These are phyloP conservation scores for Prolemur simus DNA, from an alignment of 2,113 vertebrate genomes.

Conservation along the genomic window DNA sequence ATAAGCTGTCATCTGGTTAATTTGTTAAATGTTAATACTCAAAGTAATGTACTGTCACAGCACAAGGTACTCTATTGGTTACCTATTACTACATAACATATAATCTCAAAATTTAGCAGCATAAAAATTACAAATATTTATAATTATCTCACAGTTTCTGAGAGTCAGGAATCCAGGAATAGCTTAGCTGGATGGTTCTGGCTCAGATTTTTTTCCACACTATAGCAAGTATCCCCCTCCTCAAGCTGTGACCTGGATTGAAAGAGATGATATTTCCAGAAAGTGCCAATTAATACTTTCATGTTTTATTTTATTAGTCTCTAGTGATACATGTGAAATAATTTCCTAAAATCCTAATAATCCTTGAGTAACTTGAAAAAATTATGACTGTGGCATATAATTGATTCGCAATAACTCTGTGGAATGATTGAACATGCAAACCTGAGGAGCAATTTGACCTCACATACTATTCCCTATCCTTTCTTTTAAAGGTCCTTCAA, in stretches of 20 bases:
- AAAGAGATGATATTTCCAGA: neutral
- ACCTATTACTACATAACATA: neutral
- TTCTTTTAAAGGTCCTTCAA: neutral
- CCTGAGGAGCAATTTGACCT: neutral
- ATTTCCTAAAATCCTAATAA: neutral
- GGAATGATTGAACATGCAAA: neutral
- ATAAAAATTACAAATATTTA: neutral
- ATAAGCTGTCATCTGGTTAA: neutral
- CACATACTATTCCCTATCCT: neutral
- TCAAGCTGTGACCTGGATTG: neutral
- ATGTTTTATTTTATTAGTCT: neutral
- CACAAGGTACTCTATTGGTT: neutral
- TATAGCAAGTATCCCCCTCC: neutral
- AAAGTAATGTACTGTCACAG: neutral
- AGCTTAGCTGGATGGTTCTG: neutral
- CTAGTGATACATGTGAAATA: neutral
- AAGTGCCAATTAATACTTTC: neutral
- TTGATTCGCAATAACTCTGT: neutral
- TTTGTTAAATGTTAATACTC: neutral
- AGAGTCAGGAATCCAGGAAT: neutral
- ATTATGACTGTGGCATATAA: neutral
- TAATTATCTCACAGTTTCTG: neutral
- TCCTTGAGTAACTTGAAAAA: neutral
- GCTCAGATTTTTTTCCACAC: neutral
- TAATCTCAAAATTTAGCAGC: neutral